These are phyloP conservation scores for Lepidothrix coronata DNA, from an alignment of 2,113 vertebrate species.

Conservation along the genomic window DNA sequence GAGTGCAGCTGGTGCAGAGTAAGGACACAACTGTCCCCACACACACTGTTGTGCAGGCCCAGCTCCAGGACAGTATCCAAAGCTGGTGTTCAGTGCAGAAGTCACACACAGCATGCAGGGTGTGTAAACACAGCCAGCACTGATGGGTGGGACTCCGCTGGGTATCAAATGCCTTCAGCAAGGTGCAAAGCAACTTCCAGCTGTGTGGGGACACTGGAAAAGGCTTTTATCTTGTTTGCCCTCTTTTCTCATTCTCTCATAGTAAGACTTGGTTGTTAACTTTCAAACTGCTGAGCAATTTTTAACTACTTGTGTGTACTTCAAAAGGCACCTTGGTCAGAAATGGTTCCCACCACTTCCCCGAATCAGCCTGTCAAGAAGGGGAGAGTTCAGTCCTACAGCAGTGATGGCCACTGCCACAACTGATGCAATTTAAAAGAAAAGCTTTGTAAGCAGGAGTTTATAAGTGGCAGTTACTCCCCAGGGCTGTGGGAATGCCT, in stretches of 20 bases:
- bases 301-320: not conserved
- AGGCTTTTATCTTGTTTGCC: not conserved
- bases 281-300: not conserved
- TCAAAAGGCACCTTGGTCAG: not conserved
- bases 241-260: not conserved
- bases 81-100: not conserved
- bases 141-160: not conserved
- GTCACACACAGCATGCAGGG: not conserved
- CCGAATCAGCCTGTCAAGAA: not conserved
- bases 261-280: not conserved
- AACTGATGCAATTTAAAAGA: not conserved
- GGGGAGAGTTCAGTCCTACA: not conserved
- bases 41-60: not conserved
- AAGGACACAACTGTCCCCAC: fast-evolving
- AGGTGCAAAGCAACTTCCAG: not conserved
- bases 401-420: not conserved
- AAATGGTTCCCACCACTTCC: not conserved
- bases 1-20: not conserved
- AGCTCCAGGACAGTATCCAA: not conserved
- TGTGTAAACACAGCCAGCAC: not conserved
- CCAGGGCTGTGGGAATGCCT: not conserved
- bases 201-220: not conserved
- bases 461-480: not conserved
- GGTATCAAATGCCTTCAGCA: not conserved
- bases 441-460: not conserved